phyloP scores from a whole-genome alignment of 2,113 vertebrate species.

The Aythya baeri region DNA sequence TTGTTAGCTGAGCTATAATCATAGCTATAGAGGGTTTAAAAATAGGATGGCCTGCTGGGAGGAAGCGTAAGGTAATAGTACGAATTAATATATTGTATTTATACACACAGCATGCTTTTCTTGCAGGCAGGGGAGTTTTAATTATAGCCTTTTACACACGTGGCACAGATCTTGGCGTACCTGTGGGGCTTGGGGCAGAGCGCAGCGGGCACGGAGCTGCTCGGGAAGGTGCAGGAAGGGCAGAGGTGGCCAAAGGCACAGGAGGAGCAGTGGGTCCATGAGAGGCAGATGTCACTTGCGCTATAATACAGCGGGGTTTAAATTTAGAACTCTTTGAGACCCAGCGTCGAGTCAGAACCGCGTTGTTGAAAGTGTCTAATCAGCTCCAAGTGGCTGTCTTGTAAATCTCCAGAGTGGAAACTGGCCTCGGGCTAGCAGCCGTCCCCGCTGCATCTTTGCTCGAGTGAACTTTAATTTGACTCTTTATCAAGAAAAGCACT shows the following conservation, averaged over 20 bases:
- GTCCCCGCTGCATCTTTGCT: slow-evolving; percentile 23
- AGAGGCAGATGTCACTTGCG: not conserved
- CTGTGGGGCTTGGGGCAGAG: not conserved
- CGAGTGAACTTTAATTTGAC: slow-evolving; percentile 59
- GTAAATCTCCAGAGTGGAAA: slow-evolving; percentile 63
- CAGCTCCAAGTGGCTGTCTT: slow-evolving; percentile 56
- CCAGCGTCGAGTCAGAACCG: slow-evolving; percentile 49
- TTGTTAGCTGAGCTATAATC: slow-evolving; percentile 56
- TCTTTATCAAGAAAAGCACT: slow-evolving; percentile 55
- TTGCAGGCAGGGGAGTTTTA: slow-evolving; percentile 14
- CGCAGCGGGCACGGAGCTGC: not conserved
- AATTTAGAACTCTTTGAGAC: slow-evolving; percentile 22
- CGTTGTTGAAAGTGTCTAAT: slow-evolving; percentile 42
- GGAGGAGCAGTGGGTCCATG: not conserved
- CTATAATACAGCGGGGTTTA: not conserved
- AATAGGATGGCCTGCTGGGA: slow-evolving; percentile 55
- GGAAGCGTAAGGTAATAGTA: slow-evolving; percentile 27
- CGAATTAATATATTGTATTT: slow-evolving; percentile 53
- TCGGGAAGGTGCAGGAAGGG: not conserved
- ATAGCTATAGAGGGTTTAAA: slow-evolving; percentile 61
- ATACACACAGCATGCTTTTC: not conserved
- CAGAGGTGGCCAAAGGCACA: not conserved
- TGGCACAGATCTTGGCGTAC: not conserved
- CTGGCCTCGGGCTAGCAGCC: slow-evolving; percentile 55
- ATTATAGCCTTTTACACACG: not conserved